Evolutionary conservation across 2,888 invertebrate species (phyloP).

Genomic region (Calameuta pallipes): DNA sequence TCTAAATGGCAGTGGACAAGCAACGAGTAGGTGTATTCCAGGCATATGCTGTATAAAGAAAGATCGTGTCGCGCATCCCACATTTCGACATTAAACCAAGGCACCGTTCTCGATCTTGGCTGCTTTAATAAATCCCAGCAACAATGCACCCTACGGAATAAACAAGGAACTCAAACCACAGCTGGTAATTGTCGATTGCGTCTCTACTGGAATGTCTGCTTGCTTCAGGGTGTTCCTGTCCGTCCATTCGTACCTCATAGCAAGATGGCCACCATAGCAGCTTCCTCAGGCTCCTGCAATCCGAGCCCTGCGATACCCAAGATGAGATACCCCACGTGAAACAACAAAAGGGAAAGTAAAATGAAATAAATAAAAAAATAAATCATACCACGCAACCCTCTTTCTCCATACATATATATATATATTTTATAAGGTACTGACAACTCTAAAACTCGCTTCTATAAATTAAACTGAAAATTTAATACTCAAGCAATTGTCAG

Average conservation of each 20-base stretch:
- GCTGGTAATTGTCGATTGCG: neutral
- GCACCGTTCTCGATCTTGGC: neutral
- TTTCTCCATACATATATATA: neutral
- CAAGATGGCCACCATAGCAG: neutral
- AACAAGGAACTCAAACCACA: neutral
- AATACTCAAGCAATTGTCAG: neutral
- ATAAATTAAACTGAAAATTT: neutral
- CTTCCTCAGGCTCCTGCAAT: neutral
- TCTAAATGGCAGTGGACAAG: neutral
- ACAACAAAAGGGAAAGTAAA: neutral
- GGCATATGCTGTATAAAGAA: neutral
- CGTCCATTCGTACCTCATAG: neutral
- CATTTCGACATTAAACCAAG: conserved; percentile 1
- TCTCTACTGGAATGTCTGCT: neutral
- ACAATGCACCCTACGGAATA: conserved; percentile 4
- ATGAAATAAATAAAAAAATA: neutral
- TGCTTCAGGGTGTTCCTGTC: neutral
- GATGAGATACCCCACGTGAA: neutral
- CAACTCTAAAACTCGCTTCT: neutral
- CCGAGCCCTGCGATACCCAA: neutral
- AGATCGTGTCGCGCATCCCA: conserved; percentile 4
- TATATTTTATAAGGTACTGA: neutral
- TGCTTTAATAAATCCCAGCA: conserved; percentile 2
- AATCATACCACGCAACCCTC: neutral
- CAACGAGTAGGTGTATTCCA: neutral